Evolutionary conservation across 2,113 vertebrate genomes (phyloP).

Genomic region (Oreochromis tanganicae): DNA sequence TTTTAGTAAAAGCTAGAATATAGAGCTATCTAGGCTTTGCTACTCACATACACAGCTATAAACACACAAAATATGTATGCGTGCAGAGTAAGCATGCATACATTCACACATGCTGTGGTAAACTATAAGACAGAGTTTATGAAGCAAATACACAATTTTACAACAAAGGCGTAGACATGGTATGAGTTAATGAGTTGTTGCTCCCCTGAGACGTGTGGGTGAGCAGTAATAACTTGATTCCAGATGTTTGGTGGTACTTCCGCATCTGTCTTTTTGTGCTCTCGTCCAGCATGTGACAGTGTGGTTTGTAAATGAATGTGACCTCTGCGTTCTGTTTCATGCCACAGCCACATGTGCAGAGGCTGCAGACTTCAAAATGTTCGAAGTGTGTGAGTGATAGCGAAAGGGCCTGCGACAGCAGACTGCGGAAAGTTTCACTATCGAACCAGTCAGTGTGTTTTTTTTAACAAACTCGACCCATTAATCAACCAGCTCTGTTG

Average conservation of each 20-base stretch:
- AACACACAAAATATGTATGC: background rate
- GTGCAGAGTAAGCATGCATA: background rate
- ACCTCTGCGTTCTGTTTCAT: slow-evolving; percentile 20
- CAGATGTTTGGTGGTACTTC: slow-evolving; percentile 29
- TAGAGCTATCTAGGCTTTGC: background rate
- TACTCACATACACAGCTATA: background rate
- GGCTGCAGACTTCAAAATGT: background rate
- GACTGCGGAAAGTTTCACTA: background rate
- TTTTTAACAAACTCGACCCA: background rate
- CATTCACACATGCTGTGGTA: background rate
- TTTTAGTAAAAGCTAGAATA: background rate
- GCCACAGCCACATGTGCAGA: background rate
- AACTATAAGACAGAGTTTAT: background rate
- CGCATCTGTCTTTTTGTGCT: background rate
- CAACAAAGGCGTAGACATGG: background rate
- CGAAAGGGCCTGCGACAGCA: background rate
- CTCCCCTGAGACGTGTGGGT: background rate
- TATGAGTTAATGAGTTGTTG: background rate
- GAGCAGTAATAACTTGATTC: background rate
- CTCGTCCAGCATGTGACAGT: background rate
- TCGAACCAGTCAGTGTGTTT: background rate
- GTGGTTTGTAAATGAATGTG: background rate
- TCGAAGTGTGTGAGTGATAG: background rate
- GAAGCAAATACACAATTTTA: background rate
- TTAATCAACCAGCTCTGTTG: background rate